Evolutionary conservation across 2,888 invertebrate genomes (phyloP).

Genomic region (Agrotis clavis): DNA sequence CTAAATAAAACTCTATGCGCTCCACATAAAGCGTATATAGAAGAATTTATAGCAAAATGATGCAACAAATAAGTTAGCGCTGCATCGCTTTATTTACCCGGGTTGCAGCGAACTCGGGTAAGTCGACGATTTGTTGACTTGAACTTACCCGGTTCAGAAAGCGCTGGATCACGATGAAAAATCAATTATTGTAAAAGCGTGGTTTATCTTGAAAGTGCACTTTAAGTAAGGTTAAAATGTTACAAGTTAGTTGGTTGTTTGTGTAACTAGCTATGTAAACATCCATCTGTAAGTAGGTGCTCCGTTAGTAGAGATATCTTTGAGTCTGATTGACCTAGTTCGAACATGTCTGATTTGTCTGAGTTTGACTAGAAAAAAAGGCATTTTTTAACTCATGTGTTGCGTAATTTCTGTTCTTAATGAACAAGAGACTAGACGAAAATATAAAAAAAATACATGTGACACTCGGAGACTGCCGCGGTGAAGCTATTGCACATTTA

Average conservation of each 20-base stretch:
- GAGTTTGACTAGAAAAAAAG: too few relatives aligned
- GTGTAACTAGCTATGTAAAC: neutral
- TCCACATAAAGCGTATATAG: conserved; percentile 3
- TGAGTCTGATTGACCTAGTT: too few relatives aligned
- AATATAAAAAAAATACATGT: too few relatives aligned
- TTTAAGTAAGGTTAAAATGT: conserved; percentile 17
- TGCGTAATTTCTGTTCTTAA: too few relatives aligned
- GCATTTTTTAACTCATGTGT: too few relatives aligned
- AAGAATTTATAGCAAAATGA: conserved; percentile 37
- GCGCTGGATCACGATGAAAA: conserved; percentile 35
- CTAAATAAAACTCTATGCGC: conserved; percentile 24
- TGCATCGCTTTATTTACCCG: conserved; percentile 49
- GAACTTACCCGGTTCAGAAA: conserved; percentile 37
- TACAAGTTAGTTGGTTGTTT: conserved; percentile 7
- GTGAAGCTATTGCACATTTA: too few relatives aligned
- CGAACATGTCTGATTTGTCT: too few relatives aligned
- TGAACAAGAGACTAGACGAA: too few relatives aligned
- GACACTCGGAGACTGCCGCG: too few relatives aligned
- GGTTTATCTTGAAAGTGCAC: conserved; percentile 32
- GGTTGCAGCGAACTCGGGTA: conserved; percentile 37
- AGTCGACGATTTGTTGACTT: conserved; percentile 58
- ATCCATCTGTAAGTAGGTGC: neutral
- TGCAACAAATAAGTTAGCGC: conserved; percentile 47
- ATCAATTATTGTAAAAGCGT: conserved; percentile 45
- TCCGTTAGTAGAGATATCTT: neutral